phyloP scores from a whole-genome alignment of 2,888 invertebrate genomes.

The Drosophila mimetica region DNA sequence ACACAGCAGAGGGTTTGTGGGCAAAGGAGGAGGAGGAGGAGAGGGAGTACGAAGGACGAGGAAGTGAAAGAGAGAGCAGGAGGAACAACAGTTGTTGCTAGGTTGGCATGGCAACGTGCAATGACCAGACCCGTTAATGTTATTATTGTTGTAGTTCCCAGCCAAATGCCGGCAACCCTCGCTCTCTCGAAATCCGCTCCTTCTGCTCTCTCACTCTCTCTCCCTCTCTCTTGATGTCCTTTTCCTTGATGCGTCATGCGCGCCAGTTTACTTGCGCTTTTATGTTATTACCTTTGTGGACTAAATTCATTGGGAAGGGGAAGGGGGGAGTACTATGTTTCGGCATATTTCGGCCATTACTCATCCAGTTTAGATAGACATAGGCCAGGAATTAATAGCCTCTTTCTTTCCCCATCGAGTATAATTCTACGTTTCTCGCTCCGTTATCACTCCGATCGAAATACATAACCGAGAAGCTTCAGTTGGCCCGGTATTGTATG shows the following conservation, averaged over 20 bases:
- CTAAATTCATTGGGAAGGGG: conserved; percentile 7
- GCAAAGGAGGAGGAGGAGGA: conserved; percentile 4
- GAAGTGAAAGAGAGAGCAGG: not conserved
- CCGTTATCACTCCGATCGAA: conserved; percentile 40
- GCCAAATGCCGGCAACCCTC: conserved; percentile 66
- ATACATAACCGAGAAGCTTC: conserved; percentile 38
- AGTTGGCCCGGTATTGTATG: conserved; percentile 6
- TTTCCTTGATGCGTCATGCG: conserved; percentile 70
- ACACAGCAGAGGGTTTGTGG: conserved; percentile 10
- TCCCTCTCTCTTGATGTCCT: conserved; percentile 45
- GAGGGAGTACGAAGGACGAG: not conserved
- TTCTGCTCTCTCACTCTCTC: conserved; percentile 7
- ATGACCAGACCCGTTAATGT: conserved; percentile 63
- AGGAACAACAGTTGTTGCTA: conserved; percentile 34
- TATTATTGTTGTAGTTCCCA: conserved; percentile 47
- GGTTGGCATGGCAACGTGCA: conserved; percentile 75
- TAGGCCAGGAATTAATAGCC: conserved; percentile 53
- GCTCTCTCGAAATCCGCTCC: conserved; percentile 2
- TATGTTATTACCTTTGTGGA: conserved; percentile 37
- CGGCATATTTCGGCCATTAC: conserved; percentile 65
- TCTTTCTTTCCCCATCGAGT: conserved; percentile 16
- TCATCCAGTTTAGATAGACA: conserved; percentile 57
- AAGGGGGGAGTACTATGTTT: not conserved
- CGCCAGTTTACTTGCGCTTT: conserved; percentile 74
- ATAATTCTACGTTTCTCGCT: not conserved